A percentile compares a stretch with the other conserved stretches of the same genome.
These are phyloP conservation scores for Pangasius macronema DNA, from an alignment of 2,797 vertebrate species.

Conservation along the genomic window DNA sequence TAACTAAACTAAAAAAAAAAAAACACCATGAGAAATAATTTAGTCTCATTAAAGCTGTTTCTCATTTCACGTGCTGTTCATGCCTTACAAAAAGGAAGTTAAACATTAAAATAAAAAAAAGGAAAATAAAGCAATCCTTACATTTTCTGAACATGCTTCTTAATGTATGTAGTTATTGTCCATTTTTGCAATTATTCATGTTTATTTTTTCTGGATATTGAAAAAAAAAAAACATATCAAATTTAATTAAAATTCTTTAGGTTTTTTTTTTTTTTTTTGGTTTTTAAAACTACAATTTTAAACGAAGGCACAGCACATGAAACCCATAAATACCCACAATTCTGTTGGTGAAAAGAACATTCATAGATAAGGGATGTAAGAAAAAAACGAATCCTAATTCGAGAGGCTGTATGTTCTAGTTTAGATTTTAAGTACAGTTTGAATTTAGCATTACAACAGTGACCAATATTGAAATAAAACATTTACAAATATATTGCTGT, in stretches of 20 bases:
- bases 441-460: slow-evolving; percentile 78
- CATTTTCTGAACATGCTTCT: slow-evolving; percentile 69
- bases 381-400: slow-evolving; percentile 53
- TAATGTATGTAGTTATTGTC: slow-evolving; percentile 51
- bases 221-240: not conserved
- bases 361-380: slow-evolving; percentile 63
- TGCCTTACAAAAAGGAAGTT: slow-evolving; percentile 84
- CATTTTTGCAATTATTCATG: not conserved
- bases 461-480: slow-evolving; percentile 77
- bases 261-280: slow-evolving; percentile 20
- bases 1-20: slow-evolving; percentile 63
- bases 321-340: slow-evolving; percentile 83
- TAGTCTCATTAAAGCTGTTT: slow-evolving; percentile 82
- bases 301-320: slow-evolving; percentile 96
- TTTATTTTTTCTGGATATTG: not conserved
- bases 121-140: slow-evolving; percentile 55
- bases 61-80: slow-evolving; percentile 89
- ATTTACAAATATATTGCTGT: slow-evolving; percentile 87
- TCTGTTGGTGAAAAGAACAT: slow-evolving; percentile 4
- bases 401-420: slow-evolving; percentile 68
- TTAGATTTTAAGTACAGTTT: slow-evolving; percentile 73
- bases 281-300: slow-evolving; percentile 57
- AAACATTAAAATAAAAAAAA: slow-evolving; percentile 63
- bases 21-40: slow-evolving; percentile 81
- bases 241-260: slow-evolving; percentile 41